Evolutionary conservation across 2,888 invertebrate genomes (phyloP), one percentile per base, ranked within the genome.

Genomic region (Meghimatium bilineatum): DNA sequence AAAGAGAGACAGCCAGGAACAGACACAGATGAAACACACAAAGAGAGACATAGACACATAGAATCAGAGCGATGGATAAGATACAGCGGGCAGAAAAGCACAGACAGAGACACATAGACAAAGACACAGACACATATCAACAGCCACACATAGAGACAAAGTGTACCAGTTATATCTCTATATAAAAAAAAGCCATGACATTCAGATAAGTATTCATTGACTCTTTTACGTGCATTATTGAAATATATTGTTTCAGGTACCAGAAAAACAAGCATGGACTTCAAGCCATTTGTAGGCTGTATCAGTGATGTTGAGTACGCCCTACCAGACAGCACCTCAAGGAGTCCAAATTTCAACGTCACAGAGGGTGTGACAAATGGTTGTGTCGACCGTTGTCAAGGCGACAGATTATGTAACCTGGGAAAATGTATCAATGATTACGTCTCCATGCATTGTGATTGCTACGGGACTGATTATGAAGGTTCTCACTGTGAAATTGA

Each of bases 391-490:
- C 96, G 96, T 83, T 94, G 94, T 88, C 83, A 87, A 26, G 86
- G 1, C 89, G 96, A 96, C 94, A 79, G 60, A 72, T 95, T 97
- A 14, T 98, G 98, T 93, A 97, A 97, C 93, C 95, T 96, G 92
- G 97, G 97, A 66, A 97, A 97, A 49, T 98, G 98, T 93, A 96
- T 98, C 86, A 98, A 98, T 94, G 97, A 97, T 92, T 98, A 98
- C 93, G 96, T 97, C 90, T 96, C 96, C 84, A 95, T 97, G 86
- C 96, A 96, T 34, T 98, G 98, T 92, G 97, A 98, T 93, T 98
- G 98, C 93, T 98, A 97, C 92, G 97, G 97, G 34, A 97, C 97
- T 1, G 95, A 96, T 90, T 97, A 97, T 93, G 98, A 98, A 94
- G 98, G 98, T 88, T 96, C 97, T 90, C 96, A 96, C 88, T 98